Evolutionary conservation across 2,113 vertebrate species (phyloP), one percentile per base, ranked within the genome.

Genomic region (Perca flavescens): DNA sequence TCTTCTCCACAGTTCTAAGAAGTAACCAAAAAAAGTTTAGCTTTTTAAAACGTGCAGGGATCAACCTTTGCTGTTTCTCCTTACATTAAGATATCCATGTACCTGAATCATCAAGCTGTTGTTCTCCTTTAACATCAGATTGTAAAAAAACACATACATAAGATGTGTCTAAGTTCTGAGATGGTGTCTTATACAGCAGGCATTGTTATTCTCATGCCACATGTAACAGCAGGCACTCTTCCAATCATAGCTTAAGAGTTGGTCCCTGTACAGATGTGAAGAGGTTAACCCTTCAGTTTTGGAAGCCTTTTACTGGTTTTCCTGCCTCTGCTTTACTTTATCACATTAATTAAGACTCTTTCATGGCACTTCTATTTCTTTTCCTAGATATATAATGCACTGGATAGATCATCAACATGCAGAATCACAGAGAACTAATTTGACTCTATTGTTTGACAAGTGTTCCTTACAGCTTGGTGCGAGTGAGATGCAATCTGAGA

Each of bases 391-490:
- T 91, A 90, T 94, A 93, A 93, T 95, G 91, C 93, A 85, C 89
- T 95, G 93, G 92, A 95, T 93, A 91, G 93, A 96, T 89, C 88
- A 83, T 94, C 93, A 76, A 86, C 89, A 87, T 68, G 92, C 91
- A 93, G 95, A 96, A 93, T 95, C 95, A 95, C 94, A 96, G 93
- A 94, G 94, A 93, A 94, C 91, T 96, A 95, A 95, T 94, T 93
- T 96, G 91, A 94, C 91, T 88, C 92, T 94, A 92, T 92, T 97
- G 93, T 96, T 96, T 96, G 94, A 95, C 82, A 91, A 92, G 82
- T 94, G 91, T 95, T 92, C 90, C 92, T 94, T 94, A 80, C 89
- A 84, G 94, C 95, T 95, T 89, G 88, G 93, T 92, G 91, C 88
- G 92, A 94, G 92, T 86, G 89, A 89, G 92, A 93, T 93, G 92